These are phyloP conservation scores for Dynastes grantii DNA, from an alignment of 2,888 invertebrate genomes.

Conservation along the genomic window DNA sequence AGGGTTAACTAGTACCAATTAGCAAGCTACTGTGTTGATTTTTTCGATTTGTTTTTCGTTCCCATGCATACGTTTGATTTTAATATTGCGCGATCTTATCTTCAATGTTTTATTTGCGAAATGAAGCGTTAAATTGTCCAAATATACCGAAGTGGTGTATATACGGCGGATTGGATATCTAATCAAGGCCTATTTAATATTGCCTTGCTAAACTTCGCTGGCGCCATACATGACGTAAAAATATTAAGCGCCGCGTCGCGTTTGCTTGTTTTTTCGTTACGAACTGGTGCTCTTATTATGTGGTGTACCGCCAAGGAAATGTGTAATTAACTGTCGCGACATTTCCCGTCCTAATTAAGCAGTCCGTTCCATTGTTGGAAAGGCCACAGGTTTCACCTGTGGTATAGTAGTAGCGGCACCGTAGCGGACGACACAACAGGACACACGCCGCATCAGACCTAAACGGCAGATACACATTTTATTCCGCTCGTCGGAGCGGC, in stretches of 20 bases:
- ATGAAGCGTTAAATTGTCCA: too few relatives aligned
- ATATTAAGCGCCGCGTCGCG: neutral
- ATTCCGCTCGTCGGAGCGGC: constrained; percentile 15
- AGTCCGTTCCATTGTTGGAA: constrained; percentile 28
- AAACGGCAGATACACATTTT: constrained; percentile 26
- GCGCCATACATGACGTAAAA: neutral
- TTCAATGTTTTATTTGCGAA: too few relatives aligned
- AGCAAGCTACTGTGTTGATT: too few relatives aligned
- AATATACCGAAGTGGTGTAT: constrained; percentile 1
- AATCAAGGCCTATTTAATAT: neutral
- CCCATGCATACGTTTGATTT: too few relatives aligned
- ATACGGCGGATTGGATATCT: neutral
- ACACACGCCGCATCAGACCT: neutral
- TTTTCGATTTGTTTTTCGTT: too few relatives aligned
- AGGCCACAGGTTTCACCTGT: constrained; percentile 17
- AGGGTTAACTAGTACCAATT: too few relatives aligned
- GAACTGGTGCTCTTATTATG: neutral
- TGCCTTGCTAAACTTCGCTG: neutral
- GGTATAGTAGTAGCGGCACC: neutral
- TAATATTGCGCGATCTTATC: too few relatives aligned
- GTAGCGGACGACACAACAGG: neutral
- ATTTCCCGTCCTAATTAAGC: constrained; percentile 40
- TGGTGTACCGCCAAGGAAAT: neutral
- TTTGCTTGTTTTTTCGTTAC: neutral
- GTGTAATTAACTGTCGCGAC: constrained; percentile 19